A percentile compares a stretch with the other conserved stretches of the same genome.
These are phyloP conservation scores for Hydropsyche tenuis DNA, from an alignment of 1,140 invertebrate genomes.

Conservation along the genomic window DNA sequence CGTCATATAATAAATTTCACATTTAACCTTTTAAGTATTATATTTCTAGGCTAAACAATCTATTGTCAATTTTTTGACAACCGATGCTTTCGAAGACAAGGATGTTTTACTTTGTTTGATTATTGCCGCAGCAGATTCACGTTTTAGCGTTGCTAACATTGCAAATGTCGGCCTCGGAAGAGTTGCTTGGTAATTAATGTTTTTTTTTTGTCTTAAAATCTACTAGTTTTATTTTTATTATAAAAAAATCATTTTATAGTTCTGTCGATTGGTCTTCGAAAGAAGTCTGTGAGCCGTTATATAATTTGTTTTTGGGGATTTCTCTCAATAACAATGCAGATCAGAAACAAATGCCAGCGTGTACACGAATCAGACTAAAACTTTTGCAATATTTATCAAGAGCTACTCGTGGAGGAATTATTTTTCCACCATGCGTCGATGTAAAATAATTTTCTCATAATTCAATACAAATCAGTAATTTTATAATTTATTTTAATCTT, in stretches of 20 bases:
- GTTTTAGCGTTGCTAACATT: conserved; percentile 80
- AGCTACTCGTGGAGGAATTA: conserved; percentile 77
- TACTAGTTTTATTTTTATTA: neutral
- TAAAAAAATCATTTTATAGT: conserved; percentile 56
- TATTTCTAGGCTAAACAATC: conserved; percentile 72
- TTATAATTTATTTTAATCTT: conserved; percentile 22
- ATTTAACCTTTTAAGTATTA: conserved; percentile 28
- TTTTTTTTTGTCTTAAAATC: neutral
- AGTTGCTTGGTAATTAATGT: conserved; percentile 63
- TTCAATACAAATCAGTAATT: conserved; percentile 39
- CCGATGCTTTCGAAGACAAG: conserved; percentile 76
- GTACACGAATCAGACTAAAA: conserved; percentile 83
- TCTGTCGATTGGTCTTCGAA: conserved; percentile 78
- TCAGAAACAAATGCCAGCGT: conserved; percentile 70
- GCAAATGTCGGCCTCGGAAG: conserved; percentile 79
- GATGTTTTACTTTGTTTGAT: conserved; percentile 81
- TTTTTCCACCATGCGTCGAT: conserved; percentile 82
- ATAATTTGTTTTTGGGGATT: conserved; percentile 76
- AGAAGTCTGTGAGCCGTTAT: conserved; percentile 74
- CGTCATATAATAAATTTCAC: neutral
- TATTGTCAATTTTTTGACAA: conserved; percentile 81
- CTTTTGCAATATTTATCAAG: conserved; percentile 83
- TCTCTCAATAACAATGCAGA: conserved; percentile 56
- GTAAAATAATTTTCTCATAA: conserved; percentile 55
- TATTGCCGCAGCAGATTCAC: conserved; percentile 85